A percentile compares a stretch with the other conserved stretches of the same genome.
Conservation (phyloP, 2,113 vertebrate genomes). For the Diphyllodes magnificus region DNA sequence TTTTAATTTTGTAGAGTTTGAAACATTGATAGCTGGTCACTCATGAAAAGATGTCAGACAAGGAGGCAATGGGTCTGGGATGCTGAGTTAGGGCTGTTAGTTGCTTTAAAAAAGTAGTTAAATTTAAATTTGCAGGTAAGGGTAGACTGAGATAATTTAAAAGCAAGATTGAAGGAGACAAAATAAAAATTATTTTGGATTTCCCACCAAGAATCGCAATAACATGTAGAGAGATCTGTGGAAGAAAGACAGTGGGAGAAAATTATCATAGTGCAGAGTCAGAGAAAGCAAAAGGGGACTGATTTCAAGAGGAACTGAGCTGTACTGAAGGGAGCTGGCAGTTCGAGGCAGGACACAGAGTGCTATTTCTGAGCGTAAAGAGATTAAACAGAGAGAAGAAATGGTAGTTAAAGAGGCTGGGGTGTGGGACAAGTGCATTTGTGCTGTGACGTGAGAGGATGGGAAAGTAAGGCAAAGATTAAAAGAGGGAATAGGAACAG, state of each 20-base stretch:
- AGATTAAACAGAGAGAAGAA: neutral
- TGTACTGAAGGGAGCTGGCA: neutral
- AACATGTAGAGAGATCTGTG: neutral
- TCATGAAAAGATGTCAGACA: neutral
- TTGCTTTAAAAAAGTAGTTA: neutral
- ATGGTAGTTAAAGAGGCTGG: neutral
- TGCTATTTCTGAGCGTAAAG: neutral
- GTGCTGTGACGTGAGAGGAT: neutral
- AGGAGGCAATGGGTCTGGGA: accelerated
- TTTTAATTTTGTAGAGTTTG: neutral
- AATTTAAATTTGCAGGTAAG: neutral
- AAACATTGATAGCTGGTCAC: neutral
- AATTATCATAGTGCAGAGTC: neutral
- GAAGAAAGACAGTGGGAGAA: neutral
- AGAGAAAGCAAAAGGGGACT: neutral
- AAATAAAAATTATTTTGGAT: neutral
- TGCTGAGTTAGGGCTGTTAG: neutral
- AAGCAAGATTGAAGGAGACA: neutral
- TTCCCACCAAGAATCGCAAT: neutral
- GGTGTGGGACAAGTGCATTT: neutral
- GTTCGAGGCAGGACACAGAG: neutral
- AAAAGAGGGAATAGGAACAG: neutral
- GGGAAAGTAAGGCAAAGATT: neutral
- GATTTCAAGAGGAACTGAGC: neutral
- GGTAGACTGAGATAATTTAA: neutral